These are phyloP conservation scores for Caenorhabditis doughertyi DNA, from an alignment of 2,888 invertebrate genomes.

Conservation along the genomic window DNA sequence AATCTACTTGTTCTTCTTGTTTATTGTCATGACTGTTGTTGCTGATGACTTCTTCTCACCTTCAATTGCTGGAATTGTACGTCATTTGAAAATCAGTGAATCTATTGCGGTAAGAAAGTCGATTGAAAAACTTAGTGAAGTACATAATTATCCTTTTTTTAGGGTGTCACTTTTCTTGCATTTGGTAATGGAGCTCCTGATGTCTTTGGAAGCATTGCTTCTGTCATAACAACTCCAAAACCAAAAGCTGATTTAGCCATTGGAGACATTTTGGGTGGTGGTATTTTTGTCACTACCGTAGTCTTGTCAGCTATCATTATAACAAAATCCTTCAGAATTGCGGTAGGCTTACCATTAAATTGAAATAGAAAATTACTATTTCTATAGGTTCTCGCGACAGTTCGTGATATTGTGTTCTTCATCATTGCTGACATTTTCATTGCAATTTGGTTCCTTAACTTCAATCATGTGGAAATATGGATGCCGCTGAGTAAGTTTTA, in stretches of 20 bases:
- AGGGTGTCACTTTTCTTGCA: slow-evolving; percentile 87
- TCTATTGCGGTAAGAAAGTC: slow-evolving; percentile 84
- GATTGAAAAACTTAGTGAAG: not conserved
- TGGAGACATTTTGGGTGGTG: slow-evolving; percentile 84
- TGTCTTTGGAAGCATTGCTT: slow-evolving; percentile 87
- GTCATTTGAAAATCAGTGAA: slow-evolving; percentile 84
- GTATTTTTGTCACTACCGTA: slow-evolving; percentile 86
- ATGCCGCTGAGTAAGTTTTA: slow-evolving; percentile 47
- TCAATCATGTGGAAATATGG: slow-evolving; percentile 84
- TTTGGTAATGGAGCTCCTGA: slow-evolving; percentile 89
- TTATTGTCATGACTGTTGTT: slow-evolving; percentile 74
- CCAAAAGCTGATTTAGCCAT: slow-evolving; percentile 84
- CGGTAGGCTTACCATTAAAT: slow-evolving; percentile 1
- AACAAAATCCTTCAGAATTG: slow-evolving; percentile 84
- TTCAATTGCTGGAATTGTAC: slow-evolving; percentile 84
- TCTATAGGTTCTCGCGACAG: slow-evolving; percentile 44
- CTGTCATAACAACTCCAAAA: slow-evolving; percentile 82
- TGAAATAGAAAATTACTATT: not conserved
- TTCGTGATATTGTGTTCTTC: slow-evolving; percentile 85
- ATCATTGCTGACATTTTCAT: slow-evolving; percentile 84
- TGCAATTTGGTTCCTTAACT: slow-evolving; percentile 84
- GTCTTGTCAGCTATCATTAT: slow-evolving; percentile 86
- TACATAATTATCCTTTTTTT: not conserved
- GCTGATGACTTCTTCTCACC: slow-evolving; percentile 83
- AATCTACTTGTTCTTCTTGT: slow-evolving; percentile 71